Conservation (phyloP, 2,113 vertebrate species). For the Malurus alboscapulatus region DNA sequence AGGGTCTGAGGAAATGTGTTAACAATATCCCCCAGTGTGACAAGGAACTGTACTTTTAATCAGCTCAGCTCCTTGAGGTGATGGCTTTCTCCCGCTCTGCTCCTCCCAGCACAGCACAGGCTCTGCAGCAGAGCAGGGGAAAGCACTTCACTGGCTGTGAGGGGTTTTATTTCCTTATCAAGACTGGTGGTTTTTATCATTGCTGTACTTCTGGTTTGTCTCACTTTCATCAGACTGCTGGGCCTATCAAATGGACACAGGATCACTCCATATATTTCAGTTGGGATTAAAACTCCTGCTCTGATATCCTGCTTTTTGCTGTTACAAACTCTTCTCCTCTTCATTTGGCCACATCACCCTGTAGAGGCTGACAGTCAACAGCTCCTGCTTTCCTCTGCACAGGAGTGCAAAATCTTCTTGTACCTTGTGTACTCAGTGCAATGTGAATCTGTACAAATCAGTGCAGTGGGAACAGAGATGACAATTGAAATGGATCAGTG, state of each 20-base stretch:
- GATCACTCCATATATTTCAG: not conserved
- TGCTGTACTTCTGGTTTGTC: not conserved
- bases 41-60: not conserved
- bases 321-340: not conserved
- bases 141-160: not conserved
- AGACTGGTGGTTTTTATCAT: not conserved
- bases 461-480: not conserved
- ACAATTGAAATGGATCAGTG: not conserved
- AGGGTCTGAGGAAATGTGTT: not conserved
- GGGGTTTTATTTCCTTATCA: conserved; percentile 2
- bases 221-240: conserved; percentile 1
- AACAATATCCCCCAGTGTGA: not conserved
- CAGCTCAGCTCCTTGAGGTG: conserved; percentile 17
- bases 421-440: not conserved
- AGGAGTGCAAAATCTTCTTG: not conserved
- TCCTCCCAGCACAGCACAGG: not conserved
- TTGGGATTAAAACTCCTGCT: not conserved
- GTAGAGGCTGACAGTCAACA: not conserved
- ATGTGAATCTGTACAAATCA: not conserved
- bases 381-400: not conserved
- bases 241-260: not conserved
- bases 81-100: not conserved
- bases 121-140: not conserved
- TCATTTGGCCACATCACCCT: not conserved
- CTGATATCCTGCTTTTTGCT: not conserved